These are phyloP conservation scores for Ceraclea dissimilis DNA, from an alignment of 2,888 invertebrate species.

Conservation along the genomic window DNA sequence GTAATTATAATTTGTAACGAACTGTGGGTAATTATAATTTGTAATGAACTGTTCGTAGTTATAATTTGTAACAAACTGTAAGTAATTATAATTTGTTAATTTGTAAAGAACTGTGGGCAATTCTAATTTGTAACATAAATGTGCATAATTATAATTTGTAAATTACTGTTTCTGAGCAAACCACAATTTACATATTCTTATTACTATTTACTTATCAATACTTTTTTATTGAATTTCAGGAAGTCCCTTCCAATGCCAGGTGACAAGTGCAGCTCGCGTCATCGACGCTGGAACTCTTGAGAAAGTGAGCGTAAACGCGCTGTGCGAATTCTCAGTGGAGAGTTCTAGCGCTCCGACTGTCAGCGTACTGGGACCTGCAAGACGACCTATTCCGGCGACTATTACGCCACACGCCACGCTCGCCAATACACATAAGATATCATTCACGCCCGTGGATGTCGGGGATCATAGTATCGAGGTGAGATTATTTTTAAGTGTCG, in stretches of 20 bases:
- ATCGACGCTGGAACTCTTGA: conserved; percentile 68
- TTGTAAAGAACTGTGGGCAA: too few relatives aligned
- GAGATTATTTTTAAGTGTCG: too few relatives aligned
- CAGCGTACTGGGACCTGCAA: conserved; percentile 69
- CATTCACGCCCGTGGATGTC: conserved; percentile 81
- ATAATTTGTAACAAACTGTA: too few relatives aligned
- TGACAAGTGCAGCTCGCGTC: conserved; percentile 77
- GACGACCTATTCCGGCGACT: conserved; percentile 64
- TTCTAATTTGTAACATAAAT: too few relatives aligned
- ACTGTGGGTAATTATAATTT: too few relatives aligned
- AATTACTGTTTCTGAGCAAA: too few relatives aligned
- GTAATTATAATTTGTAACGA: too few relatives aligned
- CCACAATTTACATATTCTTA: too few relatives aligned
- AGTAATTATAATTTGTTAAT: too few relatives aligned
- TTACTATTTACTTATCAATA: too few relatives aligned
- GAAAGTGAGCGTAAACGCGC: conserved; percentile 79
- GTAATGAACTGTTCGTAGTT: too few relatives aligned
- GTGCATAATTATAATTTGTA: too few relatives aligned
- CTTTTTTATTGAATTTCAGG: conserved; percentile 39
- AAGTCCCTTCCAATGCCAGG: conserved; percentile 73
- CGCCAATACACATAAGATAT: conserved; percentile 46
- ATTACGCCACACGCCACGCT: conserved; percentile 25
- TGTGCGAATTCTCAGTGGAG: conserved; percentile 80
- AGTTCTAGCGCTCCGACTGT: conserved; percentile 76
- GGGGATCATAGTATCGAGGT: conserved; percentile 92